A percentile compares a stretch with the other conserved stretches of the same genome.
Conservation (phyloP, 2,797 vertebrate species). For the Neosilurus hyrtlii region DNA sequence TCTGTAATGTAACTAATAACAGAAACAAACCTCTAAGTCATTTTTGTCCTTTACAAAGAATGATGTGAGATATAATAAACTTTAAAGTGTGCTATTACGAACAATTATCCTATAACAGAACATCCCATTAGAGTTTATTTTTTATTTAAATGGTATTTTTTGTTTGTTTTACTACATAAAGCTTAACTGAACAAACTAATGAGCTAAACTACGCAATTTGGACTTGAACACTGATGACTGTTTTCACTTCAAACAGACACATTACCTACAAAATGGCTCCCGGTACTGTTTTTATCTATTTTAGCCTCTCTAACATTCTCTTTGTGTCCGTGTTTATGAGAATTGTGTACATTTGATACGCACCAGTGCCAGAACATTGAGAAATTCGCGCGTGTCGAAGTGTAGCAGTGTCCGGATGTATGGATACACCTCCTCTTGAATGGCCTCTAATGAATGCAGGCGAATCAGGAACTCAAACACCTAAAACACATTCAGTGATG, state of each 20-base stretch:
- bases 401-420: conserved; percentile 87
- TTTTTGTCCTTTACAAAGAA: neutral
- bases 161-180: neutral
- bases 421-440: conserved; percentile 86
- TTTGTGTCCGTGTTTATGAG: neutral
- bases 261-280: no score
- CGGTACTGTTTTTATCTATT: no score
- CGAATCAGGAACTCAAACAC: conserved; percentile 95
- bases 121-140: neutral
- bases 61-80: neutral
- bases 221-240: neutral
- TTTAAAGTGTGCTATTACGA: neutral
- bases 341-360: conserved; percentile 53
- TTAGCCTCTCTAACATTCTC: no score
- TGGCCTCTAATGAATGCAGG: conserved; percentile 82
- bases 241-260: no score
- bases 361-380: conserved; percentile 96
- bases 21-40: neutral
- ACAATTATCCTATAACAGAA: neutral
- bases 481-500: conserved; percentile 63
- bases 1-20: neutral
- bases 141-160: neutral
- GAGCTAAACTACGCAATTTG: neutral
- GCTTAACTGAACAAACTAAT: neutral
- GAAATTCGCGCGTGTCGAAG: conserved; percentile 95